These are phyloP conservation scores for Cyanoderma ruficeps DNA, from an alignment of 2,113 vertebrate species.

Conservation along the genomic window DNA sequence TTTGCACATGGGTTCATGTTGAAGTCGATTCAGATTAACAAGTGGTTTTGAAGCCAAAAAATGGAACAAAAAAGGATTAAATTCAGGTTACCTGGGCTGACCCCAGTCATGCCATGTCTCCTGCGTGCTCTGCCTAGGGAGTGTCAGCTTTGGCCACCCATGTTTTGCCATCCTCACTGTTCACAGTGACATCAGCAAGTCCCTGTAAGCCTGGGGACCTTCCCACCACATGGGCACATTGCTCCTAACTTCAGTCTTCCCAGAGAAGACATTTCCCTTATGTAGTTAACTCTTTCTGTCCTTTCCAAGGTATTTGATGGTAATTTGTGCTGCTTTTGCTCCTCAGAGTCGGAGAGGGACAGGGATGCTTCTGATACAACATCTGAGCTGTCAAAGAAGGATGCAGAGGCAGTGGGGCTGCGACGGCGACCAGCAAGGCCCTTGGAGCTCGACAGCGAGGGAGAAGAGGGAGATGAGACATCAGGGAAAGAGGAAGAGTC, in stretches of 20 bases:
- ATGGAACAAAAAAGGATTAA: not conserved
- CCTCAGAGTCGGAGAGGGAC: conserved; percentile 76
- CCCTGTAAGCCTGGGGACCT: not conserved
- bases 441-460: conserved; percentile 92
- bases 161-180: not conserved
- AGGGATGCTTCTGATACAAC: conserved; percentile 76
- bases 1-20: not conserved
- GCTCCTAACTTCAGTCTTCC: not conserved
- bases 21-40: not conserved
- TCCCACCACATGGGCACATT: not conserved
- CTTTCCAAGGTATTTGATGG: not conserved
- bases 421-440: conserved; percentile 86
- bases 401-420: conserved; percentile 75
- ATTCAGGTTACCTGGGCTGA: not conserved
- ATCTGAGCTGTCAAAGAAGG: conserved; percentile 83
- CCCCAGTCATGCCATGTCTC: not conserved
- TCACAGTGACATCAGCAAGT: not conserved
- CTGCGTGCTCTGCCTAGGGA: not conserved
- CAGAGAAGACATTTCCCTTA: not conserved
- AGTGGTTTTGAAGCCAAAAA: not conserved
- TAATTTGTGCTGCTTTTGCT: not conserved
- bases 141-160: not conserved
- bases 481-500: conserved; percentile 84
- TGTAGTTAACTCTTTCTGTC: not conserved
- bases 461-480: conserved; percentile 89